A percentile compares a stretch with the other conserved stretches of the same genome.
Evolutionary conservation across 2,888 invertebrate species (phyloP).

Genomic region (Eugnorisma glareosa): DNA sequence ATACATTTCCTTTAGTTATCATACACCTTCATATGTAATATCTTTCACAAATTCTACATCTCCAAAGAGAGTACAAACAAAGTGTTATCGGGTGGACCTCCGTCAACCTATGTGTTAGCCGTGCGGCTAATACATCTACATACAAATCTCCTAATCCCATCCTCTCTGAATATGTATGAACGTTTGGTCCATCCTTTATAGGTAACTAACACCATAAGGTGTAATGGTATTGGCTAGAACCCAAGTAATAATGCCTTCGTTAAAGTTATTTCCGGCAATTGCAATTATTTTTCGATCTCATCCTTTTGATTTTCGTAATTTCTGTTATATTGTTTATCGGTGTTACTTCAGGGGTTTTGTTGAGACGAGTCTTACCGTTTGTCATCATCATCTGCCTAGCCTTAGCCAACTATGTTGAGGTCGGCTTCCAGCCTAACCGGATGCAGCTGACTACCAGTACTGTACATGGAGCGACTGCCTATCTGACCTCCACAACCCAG

Average conservation of each 20-base stretch:
- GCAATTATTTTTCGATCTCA: not conserved
- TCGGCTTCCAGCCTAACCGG: no score
- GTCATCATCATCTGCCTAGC: no score
- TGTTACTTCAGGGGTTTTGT: not conserved
- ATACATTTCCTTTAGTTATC: not conserved
- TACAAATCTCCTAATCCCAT: constrained; percentile 52
- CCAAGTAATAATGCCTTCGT: not conserved
- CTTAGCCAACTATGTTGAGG: no score
- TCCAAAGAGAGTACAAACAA: not conserved
- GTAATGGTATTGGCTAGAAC: not conserved
- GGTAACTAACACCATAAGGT: not conserved
- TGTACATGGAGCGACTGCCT: no score
- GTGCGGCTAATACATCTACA: constrained; percentile 38
- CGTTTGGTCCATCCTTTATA: constrained; percentile 8
- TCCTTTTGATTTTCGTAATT: not conserved
- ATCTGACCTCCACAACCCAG: no score
- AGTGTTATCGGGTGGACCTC: not conserved
- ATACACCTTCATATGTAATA: not conserved
- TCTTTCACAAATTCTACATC: not conserved
- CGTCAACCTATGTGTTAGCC: not conserved
- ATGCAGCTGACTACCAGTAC: no score
- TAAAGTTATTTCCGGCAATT: not conserved
- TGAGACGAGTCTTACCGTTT: not conserved
- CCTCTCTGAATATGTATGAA: constrained; percentile 52
- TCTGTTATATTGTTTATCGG: not conserved